Conservation (phyloP, 2,113 vertebrate species). For the Eclectus roratus region DNA sequence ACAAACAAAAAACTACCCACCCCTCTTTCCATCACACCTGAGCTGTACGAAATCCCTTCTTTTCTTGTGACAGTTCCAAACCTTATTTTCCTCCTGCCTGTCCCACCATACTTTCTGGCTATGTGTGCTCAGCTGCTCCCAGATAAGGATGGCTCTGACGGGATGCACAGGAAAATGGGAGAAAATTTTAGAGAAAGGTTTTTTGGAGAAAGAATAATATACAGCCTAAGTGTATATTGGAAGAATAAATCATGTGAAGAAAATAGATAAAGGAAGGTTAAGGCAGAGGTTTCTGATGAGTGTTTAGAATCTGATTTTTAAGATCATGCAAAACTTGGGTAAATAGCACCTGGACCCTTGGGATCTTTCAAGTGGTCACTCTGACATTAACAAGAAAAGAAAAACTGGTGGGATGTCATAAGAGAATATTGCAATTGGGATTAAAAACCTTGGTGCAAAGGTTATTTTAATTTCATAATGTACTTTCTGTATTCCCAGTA, state of each 20-base stretch:
- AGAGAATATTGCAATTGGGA: background rate
- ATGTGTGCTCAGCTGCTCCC: background rate
- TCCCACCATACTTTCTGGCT: background rate
- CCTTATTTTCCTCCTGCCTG: background rate
- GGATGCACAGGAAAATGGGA: background rate
- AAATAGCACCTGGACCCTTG: background rate
- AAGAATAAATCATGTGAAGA: background rate
- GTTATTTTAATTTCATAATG: conserved; percentile 16
- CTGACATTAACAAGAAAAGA: conserved; percentile 1
- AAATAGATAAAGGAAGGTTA: background rate
- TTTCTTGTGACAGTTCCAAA: background rate
- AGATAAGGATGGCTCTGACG: background rate
- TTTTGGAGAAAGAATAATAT: background rate
- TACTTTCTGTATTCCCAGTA: background rate
- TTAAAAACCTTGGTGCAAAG: background rate
- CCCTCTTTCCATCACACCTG: background rate
- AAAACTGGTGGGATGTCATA: background rate
- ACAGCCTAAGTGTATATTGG: background rate
- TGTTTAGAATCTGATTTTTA: background rate
- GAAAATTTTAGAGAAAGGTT: background rate
- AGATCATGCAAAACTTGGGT: background rate
- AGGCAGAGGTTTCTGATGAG: background rate
- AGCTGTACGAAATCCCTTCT: background rate
- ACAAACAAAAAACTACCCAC: background rate
- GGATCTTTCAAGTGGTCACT: background rate